Percentiles rank a stretch among this genome's conserved stretches.
Evolutionary conservation across 2,888 invertebrate species (phyloP).

Genomic region (Spodoptera littoralis): DNA sequence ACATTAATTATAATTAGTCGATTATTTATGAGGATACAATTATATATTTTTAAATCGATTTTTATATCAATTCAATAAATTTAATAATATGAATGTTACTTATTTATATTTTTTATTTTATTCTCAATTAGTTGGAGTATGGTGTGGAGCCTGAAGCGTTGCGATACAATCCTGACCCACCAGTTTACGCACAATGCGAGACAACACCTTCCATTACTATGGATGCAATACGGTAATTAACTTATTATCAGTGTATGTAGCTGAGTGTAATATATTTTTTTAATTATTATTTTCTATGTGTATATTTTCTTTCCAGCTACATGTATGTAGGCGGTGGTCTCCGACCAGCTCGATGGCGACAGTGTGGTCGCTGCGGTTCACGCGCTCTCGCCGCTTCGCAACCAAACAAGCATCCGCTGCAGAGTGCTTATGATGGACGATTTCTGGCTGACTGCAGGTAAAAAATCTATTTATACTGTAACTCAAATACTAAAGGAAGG

Average conservation of each 20-base stretch:
- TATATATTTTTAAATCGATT: too few relatives aligned
- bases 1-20: constrained; percentile 16
- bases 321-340: constrained; percentile 81
- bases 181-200: constrained; percentile 90
- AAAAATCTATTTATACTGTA: background rate
- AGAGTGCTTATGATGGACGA: constrained; percentile 75
- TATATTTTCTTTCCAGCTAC: constrained; percentile 65
- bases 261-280: background rate
- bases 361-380: constrained; percentile 78
- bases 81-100: background rate
- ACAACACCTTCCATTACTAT: constrained; percentile 83
- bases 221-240: constrained; percentile 87
- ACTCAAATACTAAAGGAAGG: too few relatives aligned
- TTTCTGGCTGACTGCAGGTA: constrained; percentile 77
- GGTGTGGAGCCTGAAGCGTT: constrained; percentile 94
- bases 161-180: constrained; percentile 90
- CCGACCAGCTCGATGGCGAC: constrained; percentile 70
- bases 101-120: background rate
- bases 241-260: background rate
- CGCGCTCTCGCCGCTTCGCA: constrained; percentile 68
- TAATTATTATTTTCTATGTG: background rate
- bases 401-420: constrained; percentile 70
- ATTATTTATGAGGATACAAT: constrained; percentile 9
- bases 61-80: background rate
- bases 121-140: constrained; percentile 90